Percentiles rank a stretch among this genome's conserved stretches.
These are phyloP conservation scores for Antechinus flavipes DNA, from an alignment of 2,113 vertebrate genomes.

Conservation along the genomic window DNA sequence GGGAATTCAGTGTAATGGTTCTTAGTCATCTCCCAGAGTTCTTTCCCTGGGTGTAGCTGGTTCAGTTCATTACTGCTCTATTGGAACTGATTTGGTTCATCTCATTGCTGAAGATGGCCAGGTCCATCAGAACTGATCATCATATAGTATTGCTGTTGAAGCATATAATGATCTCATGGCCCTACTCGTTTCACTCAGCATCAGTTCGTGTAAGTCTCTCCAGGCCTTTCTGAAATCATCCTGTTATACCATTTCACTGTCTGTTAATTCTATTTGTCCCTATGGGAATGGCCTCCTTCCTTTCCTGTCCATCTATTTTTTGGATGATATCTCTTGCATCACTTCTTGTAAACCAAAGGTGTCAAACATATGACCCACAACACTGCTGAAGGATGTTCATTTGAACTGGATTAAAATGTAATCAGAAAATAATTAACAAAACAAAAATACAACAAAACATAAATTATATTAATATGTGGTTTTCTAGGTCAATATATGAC, in stretches of 20 bases:
- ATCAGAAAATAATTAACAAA: background rate
- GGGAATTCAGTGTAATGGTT: too few relatives aligned
- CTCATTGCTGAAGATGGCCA: too few relatives aligned
- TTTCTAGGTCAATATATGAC: background rate
- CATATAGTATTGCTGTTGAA: too few relatives aligned
- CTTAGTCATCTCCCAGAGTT: too few relatives aligned
- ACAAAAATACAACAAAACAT: background rate
- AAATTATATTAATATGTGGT: background rate
- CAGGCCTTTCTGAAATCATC: too few relatives aligned
- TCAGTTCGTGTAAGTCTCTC: too few relatives aligned
- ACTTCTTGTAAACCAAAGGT: background rate
- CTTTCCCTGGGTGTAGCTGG: too few relatives aligned
- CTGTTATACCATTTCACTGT: background rate
- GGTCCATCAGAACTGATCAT: too few relatives aligned
- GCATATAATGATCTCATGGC: too few relatives aligned
- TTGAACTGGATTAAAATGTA: background rate
- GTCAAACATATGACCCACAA: background rate
- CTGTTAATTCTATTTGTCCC: background rate
- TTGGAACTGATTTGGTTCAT: too few relatives aligned
- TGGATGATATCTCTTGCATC: background rate
- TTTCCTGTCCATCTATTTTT: background rate
- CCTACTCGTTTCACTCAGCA: too few relatives aligned
- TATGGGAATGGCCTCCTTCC: background rate
- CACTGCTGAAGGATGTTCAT: background rate
- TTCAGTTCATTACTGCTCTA: too few relatives aligned